These are phyloP conservation scores for Rhizomys pruinosus DNA, from an alignment of 2,113 vertebrate genomes.

Conservation along the genomic window DNA sequence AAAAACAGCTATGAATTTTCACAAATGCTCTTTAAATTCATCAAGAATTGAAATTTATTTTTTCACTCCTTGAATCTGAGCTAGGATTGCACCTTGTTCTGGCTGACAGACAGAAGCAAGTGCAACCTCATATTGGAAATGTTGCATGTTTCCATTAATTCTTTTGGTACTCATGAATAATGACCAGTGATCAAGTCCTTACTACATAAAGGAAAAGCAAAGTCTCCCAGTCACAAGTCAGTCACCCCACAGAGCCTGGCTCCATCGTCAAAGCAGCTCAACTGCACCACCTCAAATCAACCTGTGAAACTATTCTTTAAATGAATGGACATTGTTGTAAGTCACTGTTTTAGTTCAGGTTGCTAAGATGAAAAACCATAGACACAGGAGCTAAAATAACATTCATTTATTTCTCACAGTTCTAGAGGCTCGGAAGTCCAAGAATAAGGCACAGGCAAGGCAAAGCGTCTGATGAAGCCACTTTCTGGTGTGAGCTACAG, in stretches of 20 bases:
- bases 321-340: conserved; percentile 26
- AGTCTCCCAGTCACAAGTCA: not conserved
- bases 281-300: not conserved
- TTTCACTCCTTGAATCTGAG: not conserved
- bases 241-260: not conserved
- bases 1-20: conserved; percentile 38
- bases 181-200: not conserved
- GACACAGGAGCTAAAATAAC: not conserved
- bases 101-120: not conserved
- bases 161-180: not conserved
- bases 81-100: not conserved
- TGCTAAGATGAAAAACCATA: not conserved
- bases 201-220: not conserved
- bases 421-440: not conserved
- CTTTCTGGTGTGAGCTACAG: not conserved
- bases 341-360: not conserved
- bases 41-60: conserved; percentile 39
- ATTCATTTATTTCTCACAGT: not conserved
- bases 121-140: not conserved
- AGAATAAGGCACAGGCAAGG: not conserved
- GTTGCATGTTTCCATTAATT: not conserved
- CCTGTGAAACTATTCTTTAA: not conserved
- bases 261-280: not conserved
- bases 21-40: conserved; percentile 19
- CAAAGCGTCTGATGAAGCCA: not conserved